Base-by-base conservation (phyloP, 2,113 vertebrate genomes). In the Onychostoma macrolepis region DNA sequence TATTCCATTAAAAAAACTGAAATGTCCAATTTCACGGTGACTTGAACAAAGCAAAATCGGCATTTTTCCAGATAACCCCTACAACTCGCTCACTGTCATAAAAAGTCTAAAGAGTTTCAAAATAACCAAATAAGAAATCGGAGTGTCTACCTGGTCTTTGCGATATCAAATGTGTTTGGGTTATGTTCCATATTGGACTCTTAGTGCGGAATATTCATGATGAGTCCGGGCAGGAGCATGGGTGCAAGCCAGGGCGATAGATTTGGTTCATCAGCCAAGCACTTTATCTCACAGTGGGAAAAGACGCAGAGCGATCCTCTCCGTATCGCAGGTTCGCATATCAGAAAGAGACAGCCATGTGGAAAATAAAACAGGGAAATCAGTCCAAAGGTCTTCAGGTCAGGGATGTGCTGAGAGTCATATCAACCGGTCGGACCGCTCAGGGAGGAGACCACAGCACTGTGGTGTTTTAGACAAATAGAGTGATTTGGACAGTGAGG, bases 341-440 rank as follows among this genome's bases (percentile, higher is more conserved):
- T 87, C 86, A 76, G 86, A 89, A 83, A 89, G n/a, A 36, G 48
- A 85, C 84, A 86, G 76, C 76, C 76, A 82, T 85, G 77, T 75
- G 36, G 61, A 90, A 90, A 87, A 89, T 85, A 80, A 88, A 84
- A 87, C 75, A 88, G 84, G 85, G 71, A 89, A 90, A 86, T 88
- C 84, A 89, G 71, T 85, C 81, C 63, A 67, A 41, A 48, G 77
- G 88, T 83, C 85, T 71, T 4, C 48, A 61, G 76, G 56, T 63
- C 56, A 81, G 65, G 17, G 71, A 53, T 82, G 76, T 53, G 48
- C 36, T 65, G 30, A 86, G 77, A 85, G 84, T 41, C 90, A 83
- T 83, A 71, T 80, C 41, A 26, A 61, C 48, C 13, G 58, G 81
- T 83, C 80, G 63, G 43, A 56, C 48, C 19, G 33, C 63, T 61